Evolutionary conservation across 2,113 vertebrate species (phyloP).

Genomic region (Syngnathoides biaculeatus): DNA sequence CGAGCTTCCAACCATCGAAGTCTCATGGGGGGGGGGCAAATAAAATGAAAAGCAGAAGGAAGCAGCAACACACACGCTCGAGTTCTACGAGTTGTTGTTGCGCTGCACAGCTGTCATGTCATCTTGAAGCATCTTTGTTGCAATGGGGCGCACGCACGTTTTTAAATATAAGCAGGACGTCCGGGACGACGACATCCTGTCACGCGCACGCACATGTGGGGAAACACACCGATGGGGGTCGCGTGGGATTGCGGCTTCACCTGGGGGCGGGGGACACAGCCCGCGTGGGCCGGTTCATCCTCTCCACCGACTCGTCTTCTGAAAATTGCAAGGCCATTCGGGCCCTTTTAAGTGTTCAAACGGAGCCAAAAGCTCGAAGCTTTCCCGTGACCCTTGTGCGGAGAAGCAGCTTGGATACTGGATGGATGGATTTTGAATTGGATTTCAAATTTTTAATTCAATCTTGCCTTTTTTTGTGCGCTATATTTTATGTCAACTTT

Average conservation of each 20-base stretch:
- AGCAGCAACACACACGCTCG: background rate
- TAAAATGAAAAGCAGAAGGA: background rate
- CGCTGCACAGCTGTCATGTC: background rate
- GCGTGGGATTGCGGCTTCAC: slow-evolving; percentile 6
- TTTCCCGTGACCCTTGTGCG: no score
- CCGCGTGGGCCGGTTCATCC: background rate
- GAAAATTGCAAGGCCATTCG: no score
- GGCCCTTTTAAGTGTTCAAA: no score
- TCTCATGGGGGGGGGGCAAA: background rate
- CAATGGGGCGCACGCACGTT: slow-evolving; percentile 4
- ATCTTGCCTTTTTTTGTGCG: no score
- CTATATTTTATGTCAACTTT: no score
- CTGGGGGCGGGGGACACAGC: background rate
- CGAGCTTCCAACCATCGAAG: slow-evolving; percentile 18
- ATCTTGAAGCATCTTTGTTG: background rate
- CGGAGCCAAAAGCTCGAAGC: no score
- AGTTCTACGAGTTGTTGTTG: background rate
- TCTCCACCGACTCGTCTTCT: no score
- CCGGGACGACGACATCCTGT: slow-evolving; percentile 45
- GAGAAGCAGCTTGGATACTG: no score
- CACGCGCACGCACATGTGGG: slow-evolving; percentile 41
- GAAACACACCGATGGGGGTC: slow-evolving; percentile 26
- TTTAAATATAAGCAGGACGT: slow-evolving; percentile 31
- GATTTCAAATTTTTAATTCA: no score
- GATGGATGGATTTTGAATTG: no score